Conservation (phyloP, 2,888 invertebrate genomes). For the Thalpophila matura region DNA sequence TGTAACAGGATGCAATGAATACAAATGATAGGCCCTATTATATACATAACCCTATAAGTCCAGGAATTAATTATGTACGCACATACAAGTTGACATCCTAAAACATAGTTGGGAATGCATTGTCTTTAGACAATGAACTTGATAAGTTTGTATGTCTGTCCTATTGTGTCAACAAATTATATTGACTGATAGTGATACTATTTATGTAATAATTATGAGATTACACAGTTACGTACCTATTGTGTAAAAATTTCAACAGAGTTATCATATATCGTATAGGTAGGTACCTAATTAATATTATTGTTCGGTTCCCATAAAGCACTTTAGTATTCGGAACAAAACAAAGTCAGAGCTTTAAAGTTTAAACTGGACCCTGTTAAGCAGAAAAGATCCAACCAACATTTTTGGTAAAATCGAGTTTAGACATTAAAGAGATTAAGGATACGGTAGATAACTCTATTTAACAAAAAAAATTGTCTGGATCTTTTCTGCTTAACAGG, state of each 20-base stretch:
- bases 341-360: too few relatives aligned
- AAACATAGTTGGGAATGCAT: slow-evolving; percentile 76
- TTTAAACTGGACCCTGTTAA: too few relatives aligned
- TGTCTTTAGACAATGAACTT: slow-evolving; percentile 79
- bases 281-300: too few relatives aligned
- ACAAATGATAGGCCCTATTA: slow-evolving; percentile 71
- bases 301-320: background rate
- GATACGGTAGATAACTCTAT: too few relatives aligned
- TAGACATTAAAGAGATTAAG: too few relatives aligned
- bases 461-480: too few relatives aligned
- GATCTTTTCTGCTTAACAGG: too few relatives aligned
- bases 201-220: slow-evolving; percentile 14
- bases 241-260: slow-evolving; percentile 2
- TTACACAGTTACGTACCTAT: slow-evolving; percentile 6
- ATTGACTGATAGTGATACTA: slow-evolving; percentile 7
- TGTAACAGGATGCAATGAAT: slow-evolving; percentile 69
- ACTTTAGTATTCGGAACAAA: too few relatives aligned
- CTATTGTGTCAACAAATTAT: slow-evolving; percentile 39
- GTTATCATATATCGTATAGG: slow-evolving; percentile 5
- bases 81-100: slow-evolving; percentile 75
- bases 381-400: too few relatives aligned
- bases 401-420: too few relatives aligned
- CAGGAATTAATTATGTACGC: slow-evolving; percentile 76
- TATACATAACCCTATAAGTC: slow-evolving; percentile 60
- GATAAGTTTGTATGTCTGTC: slow-evolving; percentile 51